These are phyloP conservation scores for Spongilla lacustris DNA, from an alignment of 37 sponge, comb jelly and placozoan genomes.

Conservation along the genomic window DNA sequence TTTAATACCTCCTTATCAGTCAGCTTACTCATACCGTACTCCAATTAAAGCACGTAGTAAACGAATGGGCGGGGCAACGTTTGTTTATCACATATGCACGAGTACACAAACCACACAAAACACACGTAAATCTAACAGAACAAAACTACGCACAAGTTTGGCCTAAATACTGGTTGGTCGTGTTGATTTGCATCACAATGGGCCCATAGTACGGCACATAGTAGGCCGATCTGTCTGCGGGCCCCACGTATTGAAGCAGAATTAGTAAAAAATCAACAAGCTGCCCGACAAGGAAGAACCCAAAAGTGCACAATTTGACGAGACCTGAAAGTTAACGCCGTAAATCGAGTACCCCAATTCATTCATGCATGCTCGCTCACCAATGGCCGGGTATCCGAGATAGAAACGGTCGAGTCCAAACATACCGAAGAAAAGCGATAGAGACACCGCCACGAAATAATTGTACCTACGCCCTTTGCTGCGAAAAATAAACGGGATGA, in stretches of 20 bases:
- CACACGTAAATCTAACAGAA: too few relatives aligned
- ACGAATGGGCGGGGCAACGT: not conserved
- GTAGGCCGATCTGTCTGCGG: conserved; percentile 91
- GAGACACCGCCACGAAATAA: conserved; percentile 75
- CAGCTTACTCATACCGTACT: conserved; percentile 44
- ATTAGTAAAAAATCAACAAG: conserved; percentile 94
- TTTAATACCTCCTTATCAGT: conserved; percentile 51
- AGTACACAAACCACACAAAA: too few relatives aligned
- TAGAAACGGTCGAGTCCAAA: conserved; percentile 97
- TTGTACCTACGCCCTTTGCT: conserved; percentile 76
- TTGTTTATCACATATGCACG: not conserved
- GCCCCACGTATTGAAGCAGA: conserved; percentile 91
- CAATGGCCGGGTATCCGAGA: conserved; percentile 95
- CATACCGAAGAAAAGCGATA: conserved; percentile 96
- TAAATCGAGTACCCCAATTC: not conserved
- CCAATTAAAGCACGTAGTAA: not conserved
- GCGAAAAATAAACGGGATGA: not conserved
- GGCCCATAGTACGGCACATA: conserved; percentile 88
- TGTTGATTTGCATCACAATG: conserved; percentile 33
- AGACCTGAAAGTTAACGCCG: conserved; percentile 62
- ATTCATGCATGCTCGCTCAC: conserved; percentile 28
- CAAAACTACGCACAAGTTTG: too few relatives aligned
- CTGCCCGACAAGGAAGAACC: conserved; percentile 95
- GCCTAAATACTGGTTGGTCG: conserved; percentile 8
- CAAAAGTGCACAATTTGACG: conserved; percentile 93